Evolutionary conservation across 2,888 invertebrate species (phyloP).

Genomic region (Panopea generosa): DNA sequence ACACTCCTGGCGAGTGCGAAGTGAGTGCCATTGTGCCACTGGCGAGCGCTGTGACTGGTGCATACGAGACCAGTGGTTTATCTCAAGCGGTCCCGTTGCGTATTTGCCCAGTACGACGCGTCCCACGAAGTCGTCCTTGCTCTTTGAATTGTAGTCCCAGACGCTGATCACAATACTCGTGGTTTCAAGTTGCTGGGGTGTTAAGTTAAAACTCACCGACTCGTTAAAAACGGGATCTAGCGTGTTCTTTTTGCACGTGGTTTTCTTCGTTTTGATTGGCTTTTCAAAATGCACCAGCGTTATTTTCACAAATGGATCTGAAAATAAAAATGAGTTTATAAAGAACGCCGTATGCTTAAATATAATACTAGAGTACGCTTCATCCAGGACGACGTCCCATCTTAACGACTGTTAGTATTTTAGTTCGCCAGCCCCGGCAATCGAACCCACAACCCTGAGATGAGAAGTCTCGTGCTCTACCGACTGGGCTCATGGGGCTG

Average conservation of each 20-base stretch:
- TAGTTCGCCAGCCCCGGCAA: too few relatives aligned
- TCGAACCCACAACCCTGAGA: too few relatives aligned
- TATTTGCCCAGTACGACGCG: slow-evolving; percentile 85
- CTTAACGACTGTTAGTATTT: too few relatives aligned
- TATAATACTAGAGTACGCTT: too few relatives aligned
- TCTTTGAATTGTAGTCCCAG: slow-evolving; percentile 85
- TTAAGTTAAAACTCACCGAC: slow-evolving; percentile 85
- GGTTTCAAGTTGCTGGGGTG: slow-evolving; percentile 83
- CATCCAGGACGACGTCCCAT: too few relatives aligned
- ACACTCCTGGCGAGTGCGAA: slow-evolving; percentile 84
- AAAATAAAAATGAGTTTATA: slow-evolving; percentile 27
- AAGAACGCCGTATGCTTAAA: too few relatives aligned
- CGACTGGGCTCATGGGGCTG: too few relatives aligned
- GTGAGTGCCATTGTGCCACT: slow-evolving; percentile 86
- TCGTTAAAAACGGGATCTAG: slow-evolving; percentile 86
- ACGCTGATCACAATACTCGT: slow-evolving; percentile 84
- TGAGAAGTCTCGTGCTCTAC: too few relatives aligned
- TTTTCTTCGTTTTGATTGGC: slow-evolving; percentile 85
- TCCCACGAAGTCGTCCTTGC: slow-evolving; percentile 85
- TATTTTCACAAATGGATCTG: slow-evolving; percentile 86
- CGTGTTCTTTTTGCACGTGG: slow-evolving; percentile 85
- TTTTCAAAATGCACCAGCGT: slow-evolving; percentile 84
- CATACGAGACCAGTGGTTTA: slow-evolving; percentile 86
- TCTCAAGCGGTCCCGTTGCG: slow-evolving; percentile 84
- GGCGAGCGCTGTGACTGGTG: slow-evolving; percentile 85